Base-by-base conservation (phyloP, 2,888 invertebrate genomes). In the Eristalis arbustorum region DNA sequence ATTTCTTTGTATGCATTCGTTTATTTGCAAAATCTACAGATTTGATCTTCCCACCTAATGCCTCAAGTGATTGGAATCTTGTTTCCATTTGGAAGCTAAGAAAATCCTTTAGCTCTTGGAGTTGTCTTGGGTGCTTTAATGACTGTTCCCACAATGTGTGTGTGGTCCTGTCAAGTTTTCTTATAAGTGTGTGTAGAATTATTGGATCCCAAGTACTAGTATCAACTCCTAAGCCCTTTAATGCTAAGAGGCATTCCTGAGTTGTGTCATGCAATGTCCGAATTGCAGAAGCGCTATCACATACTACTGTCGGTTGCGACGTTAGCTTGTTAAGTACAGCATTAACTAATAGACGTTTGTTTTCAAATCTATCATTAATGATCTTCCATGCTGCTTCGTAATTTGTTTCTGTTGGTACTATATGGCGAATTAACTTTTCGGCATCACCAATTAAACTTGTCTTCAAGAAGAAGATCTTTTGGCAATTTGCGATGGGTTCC, bases 351-450 rank as follows among this genome's bases (percentile, higher is more conserved):
- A 25, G 25, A 28, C 25, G 3, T 11, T 61, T 61, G 25, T 13
- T 61, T 61, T 61, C 13, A 37, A 37, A 37, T 37, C 37, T 37
- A 13, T 37, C 37, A 8, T 34, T 69, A 22, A 34, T 57, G 42
- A 49, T 49, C 8, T 56, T 56, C 34, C 68, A 68, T 13, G 56
- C 57, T 68, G 56, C 56, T 13, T 57, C 68, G 13, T 56, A 68
- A n/a, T 68, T 68, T 10, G 18, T 11, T 31, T 57, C 57, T 14
- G 13, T 69, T 23, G 22, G 34, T 31, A 34, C 5, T 56, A 68
- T 57, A n/a, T 68, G 31, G 4, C 68, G 56, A 14, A 34, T 34
- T n/a, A 57, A 11, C 28, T 28, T 56, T 67, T 67, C 31, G 6
- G 34, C 68, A 22, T 69, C 34, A 25, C 57, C 57, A 57, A 34